Percentiles rank a stretch among this genome's conserved stretches.
Conservation (phyloP, 2,797 vertebrate genomes). For the Muraenolepis orangiensis region DNA sequence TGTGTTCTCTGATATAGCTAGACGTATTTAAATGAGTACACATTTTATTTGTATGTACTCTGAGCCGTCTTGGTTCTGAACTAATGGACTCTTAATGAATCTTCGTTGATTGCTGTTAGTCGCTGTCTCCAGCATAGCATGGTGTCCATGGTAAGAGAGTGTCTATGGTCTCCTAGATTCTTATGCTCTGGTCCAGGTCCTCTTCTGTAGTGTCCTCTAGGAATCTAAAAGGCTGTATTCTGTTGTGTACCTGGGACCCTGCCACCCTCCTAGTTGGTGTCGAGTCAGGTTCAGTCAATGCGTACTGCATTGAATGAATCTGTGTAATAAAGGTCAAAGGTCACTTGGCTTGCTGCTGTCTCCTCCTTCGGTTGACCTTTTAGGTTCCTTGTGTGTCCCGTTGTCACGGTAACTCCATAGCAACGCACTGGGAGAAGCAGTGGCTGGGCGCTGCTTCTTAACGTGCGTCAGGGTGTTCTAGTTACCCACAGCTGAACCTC, state of each 20-base stretch:
- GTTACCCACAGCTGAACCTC: no score
- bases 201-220: conserved; percentile 1
- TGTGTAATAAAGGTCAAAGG: background rate
- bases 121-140: no score
- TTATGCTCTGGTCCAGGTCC: background rate
- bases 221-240: conserved; percentile 55
- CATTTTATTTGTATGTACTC: no score
- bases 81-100: no score
- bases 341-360: background rate
- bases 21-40: no score
- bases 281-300: no score
- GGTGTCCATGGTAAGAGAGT: background rate
- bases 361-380: background rate
- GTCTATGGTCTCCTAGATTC: background rate
- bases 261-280: background rate
- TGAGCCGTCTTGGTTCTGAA: no score
- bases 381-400: background rate
- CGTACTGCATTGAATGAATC: background rate
- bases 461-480: no score
- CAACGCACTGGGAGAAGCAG: background rate
- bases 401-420: background rate
- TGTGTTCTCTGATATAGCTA: no score
- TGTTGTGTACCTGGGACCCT: conserved; percentile 29
- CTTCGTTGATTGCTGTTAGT: no score
- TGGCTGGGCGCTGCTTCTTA: no score